A percentile compares a stretch with the other conserved stretches of the same genome.
These are phyloP conservation scores for Anthopleura xanthogrammica DNA, from an alignment of 92 coral and sea anemone species.

Conservation along the genomic window DNA sequence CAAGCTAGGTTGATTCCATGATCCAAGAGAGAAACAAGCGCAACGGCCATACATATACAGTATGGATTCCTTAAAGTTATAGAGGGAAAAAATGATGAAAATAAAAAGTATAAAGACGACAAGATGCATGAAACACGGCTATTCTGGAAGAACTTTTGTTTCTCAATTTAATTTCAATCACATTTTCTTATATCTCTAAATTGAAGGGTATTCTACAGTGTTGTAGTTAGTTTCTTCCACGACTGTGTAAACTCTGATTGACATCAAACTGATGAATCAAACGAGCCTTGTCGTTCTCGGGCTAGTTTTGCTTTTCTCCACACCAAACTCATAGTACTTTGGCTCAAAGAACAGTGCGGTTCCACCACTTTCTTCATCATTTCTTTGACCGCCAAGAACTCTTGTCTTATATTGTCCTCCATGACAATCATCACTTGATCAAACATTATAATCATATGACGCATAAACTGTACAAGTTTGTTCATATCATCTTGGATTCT, in stretches of 20 bases:
- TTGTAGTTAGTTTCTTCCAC: neutral
- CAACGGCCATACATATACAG: too few species aligned
- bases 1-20: too few species aligned
- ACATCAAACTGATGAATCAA: slow-evolving; percentile 15
- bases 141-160: too few species aligned
- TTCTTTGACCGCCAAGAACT: slow-evolving; percentile 79
- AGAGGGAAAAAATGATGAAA: too few species aligned
- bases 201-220: too few species aligned
- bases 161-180: too few species aligned
- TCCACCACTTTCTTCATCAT: slow-evolving; percentile 74
- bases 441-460: slow-evolving; percentile 77
- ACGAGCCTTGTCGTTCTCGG: neutral
- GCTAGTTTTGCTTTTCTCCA: slow-evolving; percentile 49
- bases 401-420: slow-evolving; percentile 66
- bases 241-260: neutral
- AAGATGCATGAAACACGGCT: too few species aligned
- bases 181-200: too few species aligned
- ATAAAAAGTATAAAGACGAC: too few species aligned
- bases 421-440: slow-evolving; percentile 83
- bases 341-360: slow-evolving; percentile 65
- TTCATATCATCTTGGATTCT: slow-evolving; percentile 67
- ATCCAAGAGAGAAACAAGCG: too few species aligned
- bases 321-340: slow-evolving; percentile 68
- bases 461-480: slow-evolving; percentile 78
- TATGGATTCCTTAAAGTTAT: too few species aligned